Base-by-base conservation (phyloP, 1,140 invertebrate species). In the Samia ricini region DNA sequence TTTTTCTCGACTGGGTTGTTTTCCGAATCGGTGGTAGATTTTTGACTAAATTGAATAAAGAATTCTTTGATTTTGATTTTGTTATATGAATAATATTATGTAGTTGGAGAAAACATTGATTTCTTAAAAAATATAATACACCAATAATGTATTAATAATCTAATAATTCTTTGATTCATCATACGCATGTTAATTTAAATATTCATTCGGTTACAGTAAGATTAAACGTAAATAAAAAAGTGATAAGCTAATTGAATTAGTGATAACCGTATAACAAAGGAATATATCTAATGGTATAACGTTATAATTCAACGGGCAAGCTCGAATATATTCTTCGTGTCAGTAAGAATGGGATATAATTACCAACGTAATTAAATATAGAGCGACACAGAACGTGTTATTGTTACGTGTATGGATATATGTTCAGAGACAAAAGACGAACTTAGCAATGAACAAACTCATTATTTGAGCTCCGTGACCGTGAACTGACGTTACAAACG, bases 401-500 rank as follows among this genome's bases (percentile, higher is more conserved):
- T 3, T n/a, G n/a, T 42, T 42, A 42, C 26, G 10, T 10, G 6
- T 18, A 2, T 21, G 21, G 4, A 12, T 15, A 21, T 22, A 55
- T 10, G 52, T 55, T 22, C 21, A 55, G 5, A 55, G 5, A 55
- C 22, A 24, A 24, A 55, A 55, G 52, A 1, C 52, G 20, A 10
- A 15, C n/a, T 18, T 5, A 3, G 22, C 22, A 55, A 15, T 42
- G 52, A 55, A 23, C 20, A 18, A 55, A 23, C 52, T 24, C 52
- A 55, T 55, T 55, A 55, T 55, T 24, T 55, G 12, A 23, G 12
- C 8, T n/a, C 22, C 22, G 21, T 55, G 22, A 55, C 52, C 52
- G 22, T 55, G 52, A 55, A 42, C 15, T 42, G 12, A 4, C 8
- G 4, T 26, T 42, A 42, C 3, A 42, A 10, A 42, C 7, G 4